Evolutionary conservation across 2,888 invertebrate species (phyloP).

Genomic region (Emesis russula): DNA sequence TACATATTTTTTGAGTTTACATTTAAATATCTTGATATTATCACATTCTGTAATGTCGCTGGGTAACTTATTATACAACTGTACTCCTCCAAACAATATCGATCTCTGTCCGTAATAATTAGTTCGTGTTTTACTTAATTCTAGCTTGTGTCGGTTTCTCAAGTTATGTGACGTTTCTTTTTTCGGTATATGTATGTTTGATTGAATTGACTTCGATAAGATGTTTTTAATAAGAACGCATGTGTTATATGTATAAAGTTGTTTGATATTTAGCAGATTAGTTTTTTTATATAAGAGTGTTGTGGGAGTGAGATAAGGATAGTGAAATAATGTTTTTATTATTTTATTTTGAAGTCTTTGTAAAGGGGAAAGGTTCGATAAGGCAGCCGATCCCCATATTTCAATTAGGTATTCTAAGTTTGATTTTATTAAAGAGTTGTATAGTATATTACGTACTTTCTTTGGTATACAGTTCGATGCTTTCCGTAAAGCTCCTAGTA

Average conservation of each 20-base stretch:
- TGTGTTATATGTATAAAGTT: constrained; percentile 20
- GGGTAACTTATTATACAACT: not conserved
- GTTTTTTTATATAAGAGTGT: too few relatives aligned
- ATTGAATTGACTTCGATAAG: not conserved
- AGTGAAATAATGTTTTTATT: constrained; percentile 3
- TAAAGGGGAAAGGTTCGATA: too few relatives aligned
- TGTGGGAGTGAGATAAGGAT: too few relatives aligned
- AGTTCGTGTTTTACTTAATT: not conserved
- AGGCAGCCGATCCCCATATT: not conserved
- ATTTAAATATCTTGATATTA: not conserved
- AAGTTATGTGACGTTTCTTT: not conserved
- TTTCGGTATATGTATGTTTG: not conserved
- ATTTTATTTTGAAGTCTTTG: not conserved
- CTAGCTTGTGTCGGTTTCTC: constrained; percentile 6
- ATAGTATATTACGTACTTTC: not conserved
- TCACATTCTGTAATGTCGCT: constrained; percentile 4
- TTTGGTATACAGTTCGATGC: not conserved
- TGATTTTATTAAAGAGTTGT: not conserved
- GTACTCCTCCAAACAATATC: constrained; percentile 13
- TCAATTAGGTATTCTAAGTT: not conserved
- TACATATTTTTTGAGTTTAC: not conserved
- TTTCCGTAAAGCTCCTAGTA: not conserved
- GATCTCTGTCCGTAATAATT: not conserved
- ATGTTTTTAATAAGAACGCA: constrained; percentile 39
- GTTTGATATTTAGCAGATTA: too few relatives aligned